Evolutionary conservation across 1,140 invertebrate genomes (phyloP).

Genomic region (Antheraea pernyi): DNA sequence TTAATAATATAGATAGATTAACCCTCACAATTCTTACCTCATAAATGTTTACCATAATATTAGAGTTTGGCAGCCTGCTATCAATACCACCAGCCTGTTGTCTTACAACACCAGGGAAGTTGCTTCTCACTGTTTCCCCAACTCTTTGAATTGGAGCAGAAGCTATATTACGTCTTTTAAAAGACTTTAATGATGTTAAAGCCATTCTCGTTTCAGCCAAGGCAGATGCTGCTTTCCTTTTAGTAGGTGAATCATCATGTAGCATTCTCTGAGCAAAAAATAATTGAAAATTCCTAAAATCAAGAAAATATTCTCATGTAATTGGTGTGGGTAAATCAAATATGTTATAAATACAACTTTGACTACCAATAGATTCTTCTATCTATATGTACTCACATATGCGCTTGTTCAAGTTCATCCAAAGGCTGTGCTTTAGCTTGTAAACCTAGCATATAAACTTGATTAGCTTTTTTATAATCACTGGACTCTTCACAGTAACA

Average conservation of each 20-base stretch:
- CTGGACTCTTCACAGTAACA: slow-evolving; percentile 88
- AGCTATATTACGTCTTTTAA: slow-evolving; percentile 79
- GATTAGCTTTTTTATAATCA: slow-evolving; percentile 87
- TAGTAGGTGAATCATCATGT: slow-evolving; percentile 81
- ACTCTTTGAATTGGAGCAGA: slow-evolving; percentile 71
- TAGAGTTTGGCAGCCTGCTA: slow-evolving; percentile 55
- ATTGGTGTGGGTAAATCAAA: too few relatives aligned
- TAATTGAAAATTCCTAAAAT: slow-evolving; percentile 81
- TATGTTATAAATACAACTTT: too few relatives aligned
- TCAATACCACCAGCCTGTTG: slow-evolving; percentile 48
- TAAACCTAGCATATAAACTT: slow-evolving; percentile 86
- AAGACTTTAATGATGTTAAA: slow-evolving; percentile 83
- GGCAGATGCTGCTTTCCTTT: slow-evolving; percentile 75
- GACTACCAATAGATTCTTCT: too few relatives aligned
- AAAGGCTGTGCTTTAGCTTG: slow-evolving; percentile 85
- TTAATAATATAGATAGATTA: neutral
- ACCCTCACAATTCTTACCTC: slow-evolving; percentile 46
- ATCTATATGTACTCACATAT: slow-evolving; percentile 79
- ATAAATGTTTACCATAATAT: slow-evolving; percentile 74
- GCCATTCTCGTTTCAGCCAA: slow-evolving; percentile 85
- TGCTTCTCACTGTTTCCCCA: slow-evolving; percentile 63
- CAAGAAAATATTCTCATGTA: neutral
- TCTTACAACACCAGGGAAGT: slow-evolving; percentile 57
- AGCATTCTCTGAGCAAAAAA: slow-evolving; percentile 81
- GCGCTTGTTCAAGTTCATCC: slow-evolving; percentile 86